Evolutionary conservation across 2,888 invertebrate genomes (phyloP).

Genomic region (Orthosia incerta): DNA sequence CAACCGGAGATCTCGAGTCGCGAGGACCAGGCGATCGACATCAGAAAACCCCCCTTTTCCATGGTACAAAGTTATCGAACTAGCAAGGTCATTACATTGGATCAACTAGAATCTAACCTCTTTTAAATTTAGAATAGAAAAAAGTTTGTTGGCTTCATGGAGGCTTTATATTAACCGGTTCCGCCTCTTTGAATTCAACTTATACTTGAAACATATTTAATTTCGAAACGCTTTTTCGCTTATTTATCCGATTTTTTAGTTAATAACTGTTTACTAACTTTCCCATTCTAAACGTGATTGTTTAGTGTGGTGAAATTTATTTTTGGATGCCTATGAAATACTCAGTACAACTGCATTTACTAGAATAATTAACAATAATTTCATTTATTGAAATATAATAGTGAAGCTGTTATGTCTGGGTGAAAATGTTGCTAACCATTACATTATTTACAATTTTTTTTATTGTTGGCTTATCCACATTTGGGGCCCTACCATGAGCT

Average conservation of each 20-base stretch:
- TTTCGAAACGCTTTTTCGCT: conserved; percentile 78
- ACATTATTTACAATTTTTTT: too few species aligned
- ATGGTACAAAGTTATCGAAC: conserved; percentile 94
- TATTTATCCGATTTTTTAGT: conserved; percentile 71
- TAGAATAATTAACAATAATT: conserved; percentile 62
- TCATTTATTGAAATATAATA: conserved; percentile 57
- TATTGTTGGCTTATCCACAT: too few species aligned
- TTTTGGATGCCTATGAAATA: conserved; percentile 74
- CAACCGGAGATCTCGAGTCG: conserved; percentile 85
- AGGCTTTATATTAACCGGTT: conserved; percentile 75
- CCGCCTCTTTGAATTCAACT: conserved; percentile 88
- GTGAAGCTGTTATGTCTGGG: conserved; percentile 42
- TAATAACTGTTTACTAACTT: conserved; percentile 72
- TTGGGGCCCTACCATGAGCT: too few species aligned
- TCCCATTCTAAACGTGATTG: conserved; percentile 80
- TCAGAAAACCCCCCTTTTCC: conserved; percentile 93
- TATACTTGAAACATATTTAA: conserved; percentile 78
- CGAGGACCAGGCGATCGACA: conserved; percentile 82
- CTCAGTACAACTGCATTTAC: conserved; percentile 79
- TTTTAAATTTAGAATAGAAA: conserved; percentile 66
- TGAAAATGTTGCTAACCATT: conserved; percentile 30
- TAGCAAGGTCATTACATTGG: conserved; percentile 93
- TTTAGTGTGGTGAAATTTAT: conserved; percentile 82
- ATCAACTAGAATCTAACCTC: conserved; percentile 79
- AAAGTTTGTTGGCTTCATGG: conserved; percentile 87